These are phyloP conservation scores for Limenitis camilla DNA, from an alignment of 2,888 invertebrate genomes.

Conservation along the genomic window DNA sequence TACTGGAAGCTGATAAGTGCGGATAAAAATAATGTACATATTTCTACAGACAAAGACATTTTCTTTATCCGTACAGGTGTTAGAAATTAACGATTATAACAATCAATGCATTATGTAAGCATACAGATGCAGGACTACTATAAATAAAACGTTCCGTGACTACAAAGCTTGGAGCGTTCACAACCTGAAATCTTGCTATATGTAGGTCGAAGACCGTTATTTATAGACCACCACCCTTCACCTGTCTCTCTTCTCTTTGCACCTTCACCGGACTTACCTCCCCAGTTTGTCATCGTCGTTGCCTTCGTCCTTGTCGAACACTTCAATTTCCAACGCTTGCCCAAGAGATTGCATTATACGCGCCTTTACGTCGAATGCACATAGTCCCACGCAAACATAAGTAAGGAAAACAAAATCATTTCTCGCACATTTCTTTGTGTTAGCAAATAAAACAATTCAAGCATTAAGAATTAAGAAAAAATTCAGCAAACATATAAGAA, in stretches of 20 bases:
- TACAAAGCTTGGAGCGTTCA: too few species aligned
- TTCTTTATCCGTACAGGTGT: too few species aligned
- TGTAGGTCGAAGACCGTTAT: background rate
- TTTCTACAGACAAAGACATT: too few species aligned
- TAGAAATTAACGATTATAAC: too few species aligned
- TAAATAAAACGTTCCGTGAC: too few species aligned
- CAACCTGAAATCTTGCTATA: too few species aligned
- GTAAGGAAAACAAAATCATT: slow-evolving; percentile 65
- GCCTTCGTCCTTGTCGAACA: slow-evolving; percentile 91
- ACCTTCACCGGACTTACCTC: slow-evolving; percentile 77
- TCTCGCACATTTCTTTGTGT: slow-evolving; percentile 33
- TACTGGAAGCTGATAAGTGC: too few species aligned
- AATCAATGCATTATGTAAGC: too few species aligned
- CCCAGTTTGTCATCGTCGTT: slow-evolving; percentile 91
- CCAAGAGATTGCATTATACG: slow-evolving; percentile 78
- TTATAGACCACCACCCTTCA: slow-evolving; percentile 14
- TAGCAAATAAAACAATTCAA: background rate
- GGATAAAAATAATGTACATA: too few species aligned
- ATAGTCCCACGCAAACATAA: slow-evolving; percentile 66
- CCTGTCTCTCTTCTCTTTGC: background rate
- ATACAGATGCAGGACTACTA: too few species aligned
- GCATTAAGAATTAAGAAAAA: background rate
- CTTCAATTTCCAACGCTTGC: slow-evolving; percentile 82
- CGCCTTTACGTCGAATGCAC: slow-evolving; percentile 64
- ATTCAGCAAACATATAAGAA: too few species aligned